Evolutionary conservation across 2,888 invertebrate genomes (phyloP).

Genomic region (Drosophila stalkeri): DNA sequence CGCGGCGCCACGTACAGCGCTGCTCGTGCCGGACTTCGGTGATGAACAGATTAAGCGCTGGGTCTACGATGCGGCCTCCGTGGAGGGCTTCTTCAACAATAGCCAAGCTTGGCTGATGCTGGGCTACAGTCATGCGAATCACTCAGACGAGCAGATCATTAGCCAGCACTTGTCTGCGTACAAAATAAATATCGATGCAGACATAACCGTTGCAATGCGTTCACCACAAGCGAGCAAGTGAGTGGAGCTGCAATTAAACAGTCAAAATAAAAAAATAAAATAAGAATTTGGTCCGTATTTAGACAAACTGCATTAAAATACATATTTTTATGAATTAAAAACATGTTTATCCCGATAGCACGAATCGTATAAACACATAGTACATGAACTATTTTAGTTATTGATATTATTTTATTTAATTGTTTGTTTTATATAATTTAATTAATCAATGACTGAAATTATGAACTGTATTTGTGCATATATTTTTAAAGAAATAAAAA

Average conservation of each 20-base stretch:
- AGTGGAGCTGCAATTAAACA: conserved; percentile 28
- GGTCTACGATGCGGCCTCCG: conserved; percentile 60
- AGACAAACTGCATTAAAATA: background rate
- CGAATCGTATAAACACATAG: too few relatives aligned
- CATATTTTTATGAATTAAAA: background rate
- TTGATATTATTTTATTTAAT: too few relatives aligned
- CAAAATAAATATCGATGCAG: conserved; percentile 78
- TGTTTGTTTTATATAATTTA: too few relatives aligned
- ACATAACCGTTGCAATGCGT: conserved; percentile 77
- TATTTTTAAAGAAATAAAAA: too few relatives aligned
- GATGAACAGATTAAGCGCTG: conserved; percentile 25
- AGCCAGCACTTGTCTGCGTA: conserved; percentile 45
- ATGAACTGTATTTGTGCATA: too few relatives aligned
- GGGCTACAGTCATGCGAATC: conserved; percentile 30
- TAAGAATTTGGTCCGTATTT: background rate
- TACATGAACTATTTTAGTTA: too few relatives aligned
- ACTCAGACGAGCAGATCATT: conserved; percentile 46
- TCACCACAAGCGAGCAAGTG: conserved; percentile 24
- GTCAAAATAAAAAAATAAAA: background rate
- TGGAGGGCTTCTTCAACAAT: conserved; percentile 69
- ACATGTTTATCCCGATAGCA: too few relatives aligned
- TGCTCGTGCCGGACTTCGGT: conserved; percentile 64
- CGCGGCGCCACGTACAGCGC: conserved; percentile 64
- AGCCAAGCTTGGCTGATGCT: conserved; percentile 80
- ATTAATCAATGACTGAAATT: too few relatives aligned